Evolutionary conservation across 2,113 vertebrate species (phyloP).

Genomic region (Spheniscus mendiculus): DNA sequence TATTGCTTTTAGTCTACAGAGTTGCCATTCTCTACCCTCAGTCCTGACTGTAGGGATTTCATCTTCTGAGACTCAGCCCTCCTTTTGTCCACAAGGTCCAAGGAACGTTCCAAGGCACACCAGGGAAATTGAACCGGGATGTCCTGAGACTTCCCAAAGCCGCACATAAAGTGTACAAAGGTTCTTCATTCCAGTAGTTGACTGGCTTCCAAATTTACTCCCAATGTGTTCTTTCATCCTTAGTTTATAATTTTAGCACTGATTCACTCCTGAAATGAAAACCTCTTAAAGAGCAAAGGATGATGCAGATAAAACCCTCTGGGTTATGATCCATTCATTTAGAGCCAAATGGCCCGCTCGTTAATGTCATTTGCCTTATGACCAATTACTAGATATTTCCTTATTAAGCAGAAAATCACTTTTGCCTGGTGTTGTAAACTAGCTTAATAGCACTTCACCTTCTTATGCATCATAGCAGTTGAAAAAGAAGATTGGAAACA

Average conservation of each 20-base stretch:
- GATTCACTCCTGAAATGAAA: constrained; percentile 75
- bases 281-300: constrained; percentile 55
- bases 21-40: not conserved
- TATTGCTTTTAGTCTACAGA: not conserved
- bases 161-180: not conserved
- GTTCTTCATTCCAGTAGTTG: not conserved
- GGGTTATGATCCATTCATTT: constrained; percentile 34
- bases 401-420: constrained; percentile 52
- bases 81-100: not conserved
- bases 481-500: not conserved
- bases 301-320: constrained; percentile 43
- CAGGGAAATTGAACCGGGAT: not conserved
- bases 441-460: not conserved
- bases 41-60: not conserved
- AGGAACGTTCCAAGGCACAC: not conserved
- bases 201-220: not conserved
- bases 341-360: constrained; percentile 19
- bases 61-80: not conserved
- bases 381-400: constrained; percentile 50
- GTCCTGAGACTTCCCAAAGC: not conserved
- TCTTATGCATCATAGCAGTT: not conserved
- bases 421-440: constrained; percentile 13
- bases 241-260: constrained; percentile 74
- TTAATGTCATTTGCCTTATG: constrained; percentile 56
- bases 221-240: not conserved